Conservation (phyloP, 2,113 vertebrate genomes). For the Ciconia maguari region DNA sequence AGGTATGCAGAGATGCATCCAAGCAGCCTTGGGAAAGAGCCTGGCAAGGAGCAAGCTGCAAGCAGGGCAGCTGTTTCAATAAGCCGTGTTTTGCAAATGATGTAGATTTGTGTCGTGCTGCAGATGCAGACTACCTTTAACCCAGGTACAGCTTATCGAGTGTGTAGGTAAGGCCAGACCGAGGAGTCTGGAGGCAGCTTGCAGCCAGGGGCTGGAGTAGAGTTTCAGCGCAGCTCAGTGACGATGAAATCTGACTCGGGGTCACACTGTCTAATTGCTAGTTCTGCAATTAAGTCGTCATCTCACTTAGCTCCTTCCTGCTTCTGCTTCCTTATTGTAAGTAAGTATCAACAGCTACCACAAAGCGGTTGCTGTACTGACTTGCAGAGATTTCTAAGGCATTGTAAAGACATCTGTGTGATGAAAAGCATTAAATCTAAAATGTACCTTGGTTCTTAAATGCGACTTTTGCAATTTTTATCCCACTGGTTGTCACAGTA, state of each 20-base stretch:
- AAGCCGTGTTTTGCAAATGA: rapidly evolving
- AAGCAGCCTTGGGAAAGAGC: background rate
- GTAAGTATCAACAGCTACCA: background rate
- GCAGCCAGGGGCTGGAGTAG: background rate
- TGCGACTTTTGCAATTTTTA: background rate
- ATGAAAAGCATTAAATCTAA: background rate
- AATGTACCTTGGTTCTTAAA: background rate
- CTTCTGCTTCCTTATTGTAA: background rate
- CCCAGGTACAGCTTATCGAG: background rate
- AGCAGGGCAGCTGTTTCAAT: background rate
- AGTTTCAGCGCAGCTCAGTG: background rate
- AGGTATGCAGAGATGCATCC: background rate
- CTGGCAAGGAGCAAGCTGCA: background rate
- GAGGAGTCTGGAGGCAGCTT: background rate
- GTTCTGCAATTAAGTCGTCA: background rate
- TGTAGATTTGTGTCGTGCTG: background rate
- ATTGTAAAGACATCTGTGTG: background rate
- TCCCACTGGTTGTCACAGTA: background rate
- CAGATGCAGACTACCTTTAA: background rate
- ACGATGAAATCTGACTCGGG: background rate
- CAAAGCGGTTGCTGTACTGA: background rate
- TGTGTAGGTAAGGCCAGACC: background rate
- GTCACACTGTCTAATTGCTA: background rate
- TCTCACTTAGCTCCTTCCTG: background rate
- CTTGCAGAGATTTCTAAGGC: background rate